phyloP scores from a whole-genome alignment of 2,797 vertebrate species.

The Catharus ustulatus region DNA sequence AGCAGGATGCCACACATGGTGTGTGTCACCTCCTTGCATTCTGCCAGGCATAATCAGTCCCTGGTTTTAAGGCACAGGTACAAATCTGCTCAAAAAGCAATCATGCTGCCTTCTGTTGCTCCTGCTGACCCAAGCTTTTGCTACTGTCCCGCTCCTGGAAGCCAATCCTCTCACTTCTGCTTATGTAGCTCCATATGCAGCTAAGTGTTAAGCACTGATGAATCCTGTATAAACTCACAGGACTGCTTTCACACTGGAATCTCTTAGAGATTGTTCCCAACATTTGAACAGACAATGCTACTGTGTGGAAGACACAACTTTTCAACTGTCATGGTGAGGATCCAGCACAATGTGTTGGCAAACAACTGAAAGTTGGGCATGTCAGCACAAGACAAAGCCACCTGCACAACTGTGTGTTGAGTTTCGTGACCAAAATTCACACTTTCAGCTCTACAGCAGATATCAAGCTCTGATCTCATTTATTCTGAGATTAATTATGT shows the following conservation, averaged over 20 bases:
- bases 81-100: not conserved
- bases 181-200: not conserved
- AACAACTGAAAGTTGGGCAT: not conserved
- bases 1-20: not conserved
- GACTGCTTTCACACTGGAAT: not conserved
- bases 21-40: not conserved
- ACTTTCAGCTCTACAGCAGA: not conserved
- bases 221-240: not conserved
- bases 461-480: not conserved
- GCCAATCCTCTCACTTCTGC: not conserved
- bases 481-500: not conserved
- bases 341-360: not conserved
- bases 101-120: rapidly evolving
- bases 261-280: not conserved
- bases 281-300: not conserved
- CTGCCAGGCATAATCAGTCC: not conserved
- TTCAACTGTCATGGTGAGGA: not conserved
- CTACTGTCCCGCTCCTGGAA: not conserved
- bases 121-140: not conserved
- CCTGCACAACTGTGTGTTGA: not conserved
- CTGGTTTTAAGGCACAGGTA: not conserved
- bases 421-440: not conserved
- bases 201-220: not conserved
- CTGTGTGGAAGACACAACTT: rapidly evolving
- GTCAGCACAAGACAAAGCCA: not conserved